Percentiles rank a stretch among this genome's conserved stretches.
Evolutionary conservation across 2,113 vertebrate genomes (phyloP).

Genomic region (Vimba vimba): DNA sequence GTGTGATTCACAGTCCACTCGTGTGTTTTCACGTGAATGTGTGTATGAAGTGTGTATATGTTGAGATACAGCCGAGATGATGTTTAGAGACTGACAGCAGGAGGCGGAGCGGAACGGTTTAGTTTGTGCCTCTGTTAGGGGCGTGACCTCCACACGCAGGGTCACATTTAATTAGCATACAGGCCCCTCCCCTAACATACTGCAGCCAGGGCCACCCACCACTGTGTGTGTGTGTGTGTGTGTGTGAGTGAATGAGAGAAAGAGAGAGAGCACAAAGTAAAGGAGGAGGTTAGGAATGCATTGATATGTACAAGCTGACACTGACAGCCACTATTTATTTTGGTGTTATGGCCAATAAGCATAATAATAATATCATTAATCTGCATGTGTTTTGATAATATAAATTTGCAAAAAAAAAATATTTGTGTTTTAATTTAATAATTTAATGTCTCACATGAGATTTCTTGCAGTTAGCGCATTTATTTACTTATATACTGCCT

Average conservation of each 20-base stretch:
- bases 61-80: not conserved
- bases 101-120: conserved; percentile 9
- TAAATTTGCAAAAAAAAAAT: not conserved
- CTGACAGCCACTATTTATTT: not conserved
- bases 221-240: not conserved
- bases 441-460: too few species aligned
- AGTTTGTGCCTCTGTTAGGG: not conserved
- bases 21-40: not conserved
- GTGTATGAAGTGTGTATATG: not conserved
- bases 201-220: not conserved
- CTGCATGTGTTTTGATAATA: not conserved
- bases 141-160: conserved; percentile 43
- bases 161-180: conserved; percentile 50
- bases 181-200: conserved; percentile 6
- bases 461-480: too few species aligned
- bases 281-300: not conserved
- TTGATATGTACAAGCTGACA: not conserved
- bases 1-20: too few species aligned
- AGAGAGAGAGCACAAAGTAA: not conserved
- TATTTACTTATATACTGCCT: too few species aligned
- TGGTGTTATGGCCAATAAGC: too few species aligned
- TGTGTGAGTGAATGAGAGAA: not conserved
- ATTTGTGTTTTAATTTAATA: too few species aligned
- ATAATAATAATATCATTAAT: not conserved
- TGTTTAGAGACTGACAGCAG: not conserved